Conservation (phyloP, 2,888 invertebrate genomes). For the Xanthostigma xanthostigma region DNA sequence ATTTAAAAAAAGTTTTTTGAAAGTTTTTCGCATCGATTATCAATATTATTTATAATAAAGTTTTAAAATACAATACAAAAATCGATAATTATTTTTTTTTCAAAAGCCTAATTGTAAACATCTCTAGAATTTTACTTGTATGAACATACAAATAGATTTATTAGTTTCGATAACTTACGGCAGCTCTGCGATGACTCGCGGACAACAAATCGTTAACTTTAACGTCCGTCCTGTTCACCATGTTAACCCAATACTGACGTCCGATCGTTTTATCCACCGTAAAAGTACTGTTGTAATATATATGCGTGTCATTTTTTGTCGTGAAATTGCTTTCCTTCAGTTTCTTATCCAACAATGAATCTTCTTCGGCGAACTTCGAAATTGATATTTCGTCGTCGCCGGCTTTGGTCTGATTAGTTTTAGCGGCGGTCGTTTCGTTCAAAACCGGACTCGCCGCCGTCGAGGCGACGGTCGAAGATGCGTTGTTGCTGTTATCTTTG, state of each 20-base stretch:
- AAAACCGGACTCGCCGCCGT: slow-evolving; percentile 4
- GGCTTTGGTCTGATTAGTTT: slow-evolving; percentile 7
- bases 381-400: slow-evolving; percentile 24
- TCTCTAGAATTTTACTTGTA: too few species aligned
- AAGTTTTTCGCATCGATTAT: too few species aligned
- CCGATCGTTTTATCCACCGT: slow-evolving; percentile 42
- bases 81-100: too few species aligned
- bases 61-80: too few species aligned
- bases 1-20: too few species aligned
- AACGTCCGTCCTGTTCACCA: slow-evolving; percentile 39
- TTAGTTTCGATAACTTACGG: slow-evolving; percentile 40
- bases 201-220: slow-evolving; percentile 58
- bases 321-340: slow-evolving; percentile 33
- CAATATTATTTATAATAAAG: too few species aligned
- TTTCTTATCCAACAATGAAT: slow-evolving; percentile 24
- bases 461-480: not conserved
- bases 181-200: slow-evolving; percentile 69
- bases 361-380: slow-evolving; percentile 23
- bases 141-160: not conserved
- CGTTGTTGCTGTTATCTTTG: slow-evolving; percentile 4
- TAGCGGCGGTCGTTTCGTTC: not conserved
- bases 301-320: slow-evolving; percentile 46
- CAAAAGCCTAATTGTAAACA: too few species aligned
- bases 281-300: slow-evolving; percentile 67
- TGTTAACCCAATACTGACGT: slow-evolving; percentile 55